phyloP scores from a whole-genome alignment of 35 echinoderm and acorn worm genomes.

The Eucidaris tribuloides region DNA sequence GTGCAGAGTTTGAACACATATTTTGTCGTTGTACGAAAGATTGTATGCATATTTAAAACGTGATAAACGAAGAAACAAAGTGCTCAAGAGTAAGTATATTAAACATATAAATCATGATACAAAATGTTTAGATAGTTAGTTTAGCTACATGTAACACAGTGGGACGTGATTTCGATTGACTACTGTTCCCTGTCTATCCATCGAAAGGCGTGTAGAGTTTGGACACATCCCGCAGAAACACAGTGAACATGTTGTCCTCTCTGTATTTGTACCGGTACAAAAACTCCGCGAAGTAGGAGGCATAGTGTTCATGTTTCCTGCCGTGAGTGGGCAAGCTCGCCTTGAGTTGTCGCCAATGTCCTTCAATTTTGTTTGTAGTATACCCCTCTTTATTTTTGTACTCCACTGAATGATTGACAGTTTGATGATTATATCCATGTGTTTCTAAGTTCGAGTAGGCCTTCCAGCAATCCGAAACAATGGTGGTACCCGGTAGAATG shows the following conservation, averaged over 20 bases:
- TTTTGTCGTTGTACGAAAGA: no score
- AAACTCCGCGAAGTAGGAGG: slow-evolving; percentile 38
- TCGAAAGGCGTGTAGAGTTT: no score
- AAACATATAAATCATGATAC: no score
- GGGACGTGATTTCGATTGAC: no score
- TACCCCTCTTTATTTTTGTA: slow-evolving; percentile 12
- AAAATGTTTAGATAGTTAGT: no score
- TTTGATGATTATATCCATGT: slow-evolving; percentile 26
- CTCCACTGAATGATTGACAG: slow-evolving; percentile 43
- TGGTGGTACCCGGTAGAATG: slow-evolving; percentile 33
- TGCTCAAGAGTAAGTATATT: no score
- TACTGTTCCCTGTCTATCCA: no score
- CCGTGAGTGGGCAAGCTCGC: slow-evolving; percentile 5
- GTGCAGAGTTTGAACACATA: no score
- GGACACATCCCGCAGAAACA: no score
- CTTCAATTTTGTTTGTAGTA: slow-evolving; percentile 42
- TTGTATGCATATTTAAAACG: no score
- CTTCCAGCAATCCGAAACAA: slow-evolving; percentile 66
- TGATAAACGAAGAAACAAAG: no score
- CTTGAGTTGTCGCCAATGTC: slow-evolving; percentile 50
- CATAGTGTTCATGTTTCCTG: slow-evolving; percentile 21
- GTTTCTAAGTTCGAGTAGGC: slow-evolving; percentile 23
- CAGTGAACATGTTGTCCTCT: slow-evolving; percentile 23
- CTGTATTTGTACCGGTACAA: slow-evolving; percentile 36
- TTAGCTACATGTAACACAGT: no score